Conservation (phyloP, 2,888 invertebrate species). For the Eupelmus urozonus region DNA sequence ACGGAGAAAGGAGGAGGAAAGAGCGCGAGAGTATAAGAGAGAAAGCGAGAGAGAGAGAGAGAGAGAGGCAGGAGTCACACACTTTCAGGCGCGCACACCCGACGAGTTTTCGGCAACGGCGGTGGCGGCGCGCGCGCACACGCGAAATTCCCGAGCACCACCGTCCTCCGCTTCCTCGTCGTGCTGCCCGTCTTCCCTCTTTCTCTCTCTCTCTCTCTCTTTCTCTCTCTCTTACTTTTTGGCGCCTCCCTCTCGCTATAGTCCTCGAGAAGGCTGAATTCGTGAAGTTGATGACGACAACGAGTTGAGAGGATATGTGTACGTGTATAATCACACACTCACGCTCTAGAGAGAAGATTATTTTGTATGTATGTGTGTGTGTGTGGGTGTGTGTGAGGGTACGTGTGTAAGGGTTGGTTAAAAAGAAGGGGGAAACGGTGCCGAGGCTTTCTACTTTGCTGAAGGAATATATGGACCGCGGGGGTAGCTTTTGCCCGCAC, state of each 20-base stretch:
- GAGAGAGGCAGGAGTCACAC: not conserved
- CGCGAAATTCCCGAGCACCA: constrained; percentile 38
- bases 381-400: too few species aligned
- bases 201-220: constrained; percentile 58
- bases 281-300: not conserved
- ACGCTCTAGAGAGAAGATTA: constrained; percentile 14
- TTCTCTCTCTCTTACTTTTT: constrained; percentile 61
- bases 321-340: not conserved
- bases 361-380: not conserved
- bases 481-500: not conserved
- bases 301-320: too few species aligned
- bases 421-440: too few species aligned
- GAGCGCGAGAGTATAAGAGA: not conserved
- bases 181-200: not conserved
- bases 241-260: not conserved
- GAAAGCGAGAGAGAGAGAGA: not conserved
- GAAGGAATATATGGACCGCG: not conserved
- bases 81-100: not conserved
- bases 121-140: constrained; percentile 9
- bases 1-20: not conserved
- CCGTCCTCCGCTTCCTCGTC: not conserved
- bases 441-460: not conserved
- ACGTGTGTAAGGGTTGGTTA: too few species aligned
- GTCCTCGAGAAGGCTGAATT: not conserved
- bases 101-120: not conserved